Evolutionary conservation across 2,797 vertebrate genomes (phyloP).

Genomic region (Notamacropus eugenii): DNA sequence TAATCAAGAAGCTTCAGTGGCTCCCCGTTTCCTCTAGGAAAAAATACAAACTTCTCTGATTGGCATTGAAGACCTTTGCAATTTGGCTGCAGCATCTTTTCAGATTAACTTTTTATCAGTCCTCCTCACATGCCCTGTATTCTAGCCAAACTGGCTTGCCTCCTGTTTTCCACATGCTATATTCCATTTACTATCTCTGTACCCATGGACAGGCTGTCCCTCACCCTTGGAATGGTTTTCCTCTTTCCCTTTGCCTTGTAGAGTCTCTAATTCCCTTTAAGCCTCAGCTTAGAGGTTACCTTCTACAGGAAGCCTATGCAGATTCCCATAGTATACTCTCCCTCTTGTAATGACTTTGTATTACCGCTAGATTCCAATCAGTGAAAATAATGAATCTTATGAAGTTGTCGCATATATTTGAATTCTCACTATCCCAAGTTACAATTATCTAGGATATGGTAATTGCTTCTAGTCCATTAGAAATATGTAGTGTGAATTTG

Average conservation of each 20-base stretch:
- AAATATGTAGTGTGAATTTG: neutral
- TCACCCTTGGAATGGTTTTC: neutral
- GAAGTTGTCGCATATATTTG: neutral
- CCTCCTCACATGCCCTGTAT: neutral
- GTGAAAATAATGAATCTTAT: neutral
- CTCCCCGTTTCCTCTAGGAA: neutral
- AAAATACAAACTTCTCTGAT: neutral
- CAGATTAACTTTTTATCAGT: neutral
- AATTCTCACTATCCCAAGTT: neutral
- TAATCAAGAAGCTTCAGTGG: neutral
- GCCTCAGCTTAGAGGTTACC: neutral
- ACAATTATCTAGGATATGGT: neutral
- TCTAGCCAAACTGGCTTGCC: neutral
- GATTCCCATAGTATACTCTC: neutral
- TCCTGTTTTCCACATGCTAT: neutral
- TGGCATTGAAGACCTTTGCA: neutral
- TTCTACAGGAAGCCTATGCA: neutral
- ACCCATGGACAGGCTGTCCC: neutral
- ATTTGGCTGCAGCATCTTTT: neutral
- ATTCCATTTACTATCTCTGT: too few species aligned
- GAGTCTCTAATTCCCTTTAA: neutral
- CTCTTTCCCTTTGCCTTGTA: neutral
- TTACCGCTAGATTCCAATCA: neutral
- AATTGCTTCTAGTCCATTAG: neutral
- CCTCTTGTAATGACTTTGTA: neutral